A percentile compares a stretch with the other conserved stretches of the same genome.
phyloP scores from a whole-genome alignment of 2,797 vertebrate species.

The Ibycter americanus region DNA sequence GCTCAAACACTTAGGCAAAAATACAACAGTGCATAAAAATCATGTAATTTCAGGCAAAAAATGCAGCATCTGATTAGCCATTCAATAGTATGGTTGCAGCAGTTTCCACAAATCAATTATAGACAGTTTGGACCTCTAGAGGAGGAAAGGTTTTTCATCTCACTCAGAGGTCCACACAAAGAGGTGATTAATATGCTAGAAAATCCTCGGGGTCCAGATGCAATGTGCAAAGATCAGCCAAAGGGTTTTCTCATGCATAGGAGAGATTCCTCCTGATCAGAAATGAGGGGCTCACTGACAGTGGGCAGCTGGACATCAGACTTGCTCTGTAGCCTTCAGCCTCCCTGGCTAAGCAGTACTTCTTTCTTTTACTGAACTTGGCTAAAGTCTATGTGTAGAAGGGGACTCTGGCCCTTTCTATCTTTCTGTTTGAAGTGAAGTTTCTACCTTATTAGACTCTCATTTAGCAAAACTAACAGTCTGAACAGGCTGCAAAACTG shows the following conservation, averaged over 20 bases:
- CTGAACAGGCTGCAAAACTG: constrained; percentile 47
- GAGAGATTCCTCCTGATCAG: not conserved
- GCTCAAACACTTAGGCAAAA: not conserved
- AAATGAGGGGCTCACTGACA: not conserved
- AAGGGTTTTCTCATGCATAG: not conserved
- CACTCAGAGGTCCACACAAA: not conserved
- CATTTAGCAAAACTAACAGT: not conserved
- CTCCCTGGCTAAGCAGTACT: not conserved
- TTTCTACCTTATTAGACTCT: not conserved
- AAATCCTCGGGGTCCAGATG: not conserved
- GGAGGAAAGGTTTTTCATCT: not conserved
- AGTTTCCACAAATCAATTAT: not conserved
- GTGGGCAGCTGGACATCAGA: not conserved
- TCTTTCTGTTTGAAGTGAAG: not conserved
- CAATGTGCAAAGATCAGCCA: accelerated
- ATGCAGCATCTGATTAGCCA: not conserved
- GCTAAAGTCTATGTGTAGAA: not conserved
- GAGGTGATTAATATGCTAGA: not conserved
- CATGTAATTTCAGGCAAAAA: not conserved
- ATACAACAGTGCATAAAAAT: not conserved
- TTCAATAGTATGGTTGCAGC: not conserved
- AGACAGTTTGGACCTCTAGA: not conserved
- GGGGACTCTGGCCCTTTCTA: not conserved
- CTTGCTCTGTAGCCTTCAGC: not conserved
- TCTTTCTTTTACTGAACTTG: not conserved